phyloP scores from a whole-genome alignment of 1,140 invertebrate species.

The Sesamia nonagrioides region DNA sequence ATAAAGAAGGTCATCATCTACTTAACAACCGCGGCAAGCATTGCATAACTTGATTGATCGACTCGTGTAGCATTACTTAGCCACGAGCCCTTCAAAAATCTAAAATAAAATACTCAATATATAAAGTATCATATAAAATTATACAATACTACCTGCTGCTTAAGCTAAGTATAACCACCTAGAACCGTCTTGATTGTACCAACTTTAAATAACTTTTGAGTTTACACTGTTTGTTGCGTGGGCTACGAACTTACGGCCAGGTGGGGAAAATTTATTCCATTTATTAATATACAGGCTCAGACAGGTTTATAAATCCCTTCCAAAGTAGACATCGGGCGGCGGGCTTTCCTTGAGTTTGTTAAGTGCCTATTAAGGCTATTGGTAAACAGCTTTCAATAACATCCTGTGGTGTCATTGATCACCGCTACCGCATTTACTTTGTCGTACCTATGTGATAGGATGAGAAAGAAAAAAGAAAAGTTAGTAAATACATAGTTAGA shows the following conservation, averaged over 20 bases:
- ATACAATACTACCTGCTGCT: too few relatives aligned
- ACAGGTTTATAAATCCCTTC: slow-evolving; percentile 46
- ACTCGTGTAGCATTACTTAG: too few relatives aligned
- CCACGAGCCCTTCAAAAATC: too few relatives aligned
- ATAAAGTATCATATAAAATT: too few relatives aligned
- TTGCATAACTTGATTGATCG: too few relatives aligned
- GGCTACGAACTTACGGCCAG: slow-evolving; percentile 37
- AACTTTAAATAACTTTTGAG: slow-evolving; percentile 50
- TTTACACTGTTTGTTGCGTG: slow-evolving; percentile 44
- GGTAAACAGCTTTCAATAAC: slow-evolving; percentile 22
- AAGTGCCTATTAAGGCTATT: slow-evolving; percentile 30
- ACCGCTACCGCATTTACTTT: background rate
- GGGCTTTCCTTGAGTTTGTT: slow-evolving; percentile 31
- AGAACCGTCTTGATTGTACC: slow-evolving; percentile 38
- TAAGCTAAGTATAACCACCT: slow-evolving; percentile 32
- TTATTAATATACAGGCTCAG: slow-evolving; percentile 41
- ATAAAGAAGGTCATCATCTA: too few relatives aligned
- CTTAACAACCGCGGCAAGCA: too few relatives aligned
- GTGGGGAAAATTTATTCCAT: slow-evolving; percentile 43
- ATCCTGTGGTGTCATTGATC: background rate
- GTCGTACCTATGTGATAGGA: background rate
- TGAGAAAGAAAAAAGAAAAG: background rate
- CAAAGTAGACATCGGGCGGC: slow-evolving; percentile 35
- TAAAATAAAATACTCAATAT: background rate
- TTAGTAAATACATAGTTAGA: background rate